Conservation (phyloP, 2,888 invertebrate species). For the Agrypnus murinus region DNA sequence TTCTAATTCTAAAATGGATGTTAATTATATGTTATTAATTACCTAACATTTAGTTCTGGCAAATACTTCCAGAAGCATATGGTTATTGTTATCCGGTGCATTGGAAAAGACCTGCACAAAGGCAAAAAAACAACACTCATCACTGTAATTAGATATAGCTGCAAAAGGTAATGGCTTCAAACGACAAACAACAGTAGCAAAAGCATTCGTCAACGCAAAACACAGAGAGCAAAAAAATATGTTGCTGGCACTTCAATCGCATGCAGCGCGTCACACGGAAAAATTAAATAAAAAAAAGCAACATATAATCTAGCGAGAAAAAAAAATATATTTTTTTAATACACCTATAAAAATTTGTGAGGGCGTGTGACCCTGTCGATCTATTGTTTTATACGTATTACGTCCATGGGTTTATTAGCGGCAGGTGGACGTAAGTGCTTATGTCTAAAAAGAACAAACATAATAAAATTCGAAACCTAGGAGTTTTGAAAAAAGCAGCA, state of each 20-base stretch:
- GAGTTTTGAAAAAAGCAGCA: neutral
- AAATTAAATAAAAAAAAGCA: slow-evolving; percentile 19
- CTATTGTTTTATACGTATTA: slow-evolving; percentile 18
- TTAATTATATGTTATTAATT: slow-evolving; percentile 55
- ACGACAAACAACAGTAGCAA: slow-evolving; percentile 9
- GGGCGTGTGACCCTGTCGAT: slow-evolving; percentile 1
- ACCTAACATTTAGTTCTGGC: slow-evolving; percentile 69
- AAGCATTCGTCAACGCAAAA: too few species aligned
- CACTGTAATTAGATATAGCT: slow-evolving; percentile 23
- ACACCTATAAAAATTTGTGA: neutral
- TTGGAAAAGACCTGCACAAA: slow-evolving; percentile 68
- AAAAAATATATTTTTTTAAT: slow-evolving; percentile 4
- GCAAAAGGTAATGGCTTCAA: slow-evolving; percentile 27
- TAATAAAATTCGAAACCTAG: neutral
- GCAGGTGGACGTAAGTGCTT: slow-evolving; percentile 11
- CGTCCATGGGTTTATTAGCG: slow-evolving; percentile 1
- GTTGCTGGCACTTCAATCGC: slow-evolving; percentile 4
- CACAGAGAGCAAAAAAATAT: slow-evolving; percentile 7
- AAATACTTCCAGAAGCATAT: slow-evolving; percentile 67
- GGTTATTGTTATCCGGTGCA: slow-evolving; percentile 68
- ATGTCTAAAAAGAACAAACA: neutral
- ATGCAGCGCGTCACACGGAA: slow-evolving; percentile 11
- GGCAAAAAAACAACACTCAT: slow-evolving; percentile 40
- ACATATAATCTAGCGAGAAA: neutral
- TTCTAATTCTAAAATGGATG: slow-evolving; percentile 10